Base-by-base conservation (phyloP, 2,888 invertebrate genomes). In the Orthosia cruda region DNA sequence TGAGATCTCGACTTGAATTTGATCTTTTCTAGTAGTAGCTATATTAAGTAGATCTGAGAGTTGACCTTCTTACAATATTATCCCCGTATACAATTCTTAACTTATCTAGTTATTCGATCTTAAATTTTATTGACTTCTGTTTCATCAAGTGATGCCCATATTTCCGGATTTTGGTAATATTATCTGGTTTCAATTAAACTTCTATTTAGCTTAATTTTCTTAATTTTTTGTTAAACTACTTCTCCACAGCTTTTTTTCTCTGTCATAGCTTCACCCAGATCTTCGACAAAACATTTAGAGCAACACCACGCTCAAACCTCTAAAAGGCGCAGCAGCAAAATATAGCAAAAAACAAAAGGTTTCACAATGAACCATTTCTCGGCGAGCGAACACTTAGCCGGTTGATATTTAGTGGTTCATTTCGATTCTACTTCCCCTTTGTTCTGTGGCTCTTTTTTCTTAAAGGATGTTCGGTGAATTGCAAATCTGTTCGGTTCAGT, bases 381-480 rank as follows among this genome's bases (percentile, higher is more conserved):
- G 77, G 66, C 74, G 69, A 86, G 77, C 81, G 85, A 77, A 83
- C 88, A 83, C 86, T 86, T 90, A 87, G 85, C 87, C 84, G 90
- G 90, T 87, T 91, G 92, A 90, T 92, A 93, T 93, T 94, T 93
- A 94, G 92, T 92, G 92, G 92, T 90, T 94, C 93, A 93, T 94
- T 95, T 93, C 92, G 92, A 94, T 92, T 93, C 92, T 87, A 92
- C 91, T 93, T 92, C 91, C 91, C 85, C 93, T 94, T 94, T 95
- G 93, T 95, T 94, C 94, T 88, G 86, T 87, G 84, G 91, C 89
- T 90, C 91, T 93, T 96, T 96, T 95, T 95, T 94, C 92, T 91
- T 90, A 93, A 93, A 95, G 94, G 93, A 94, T 94, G 94, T 94
- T 95, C 94, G 93, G 93, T 94, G 95, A 95, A 96, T 95, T 95